Evolutionary conservation across 1,140 invertebrate genomes (phyloP).

Genomic region (Drosophila parabipectinata): DNA sequence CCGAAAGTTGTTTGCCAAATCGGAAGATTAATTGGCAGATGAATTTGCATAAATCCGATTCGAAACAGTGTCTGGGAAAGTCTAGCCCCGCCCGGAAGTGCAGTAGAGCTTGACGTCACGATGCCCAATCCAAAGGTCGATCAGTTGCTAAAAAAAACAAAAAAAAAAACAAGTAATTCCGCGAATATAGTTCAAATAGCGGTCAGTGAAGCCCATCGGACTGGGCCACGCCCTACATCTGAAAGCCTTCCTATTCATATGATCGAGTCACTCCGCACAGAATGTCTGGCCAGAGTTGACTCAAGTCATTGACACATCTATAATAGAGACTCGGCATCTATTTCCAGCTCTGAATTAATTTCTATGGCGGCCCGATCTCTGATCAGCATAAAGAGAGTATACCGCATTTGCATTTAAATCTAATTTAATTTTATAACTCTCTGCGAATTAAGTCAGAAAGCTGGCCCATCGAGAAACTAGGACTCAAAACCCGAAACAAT

Average conservation of each 20-base stretch:
- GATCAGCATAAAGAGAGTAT: conserved; percentile 27
- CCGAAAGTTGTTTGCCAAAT: conserved; percentile 48
- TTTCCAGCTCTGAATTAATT: conserved; percentile 20
- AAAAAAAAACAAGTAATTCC: background rate
- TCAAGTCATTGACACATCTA: conserved; percentile 40
- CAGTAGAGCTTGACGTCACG: conserved; percentile 3
- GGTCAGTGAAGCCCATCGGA: conserved; percentile 24
- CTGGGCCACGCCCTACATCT: conserved; percentile 9
- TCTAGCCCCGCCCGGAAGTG: conserved; percentile 34
- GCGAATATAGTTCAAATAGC: conserved; percentile 39
- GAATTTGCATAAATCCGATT: conserved; percentile 35
- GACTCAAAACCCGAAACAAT: background rate
- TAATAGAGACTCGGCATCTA: background rate
- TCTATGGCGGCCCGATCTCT: background rate
- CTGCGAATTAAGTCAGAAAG: background rate
- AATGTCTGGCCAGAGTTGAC: conserved; percentile 9
- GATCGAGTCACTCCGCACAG: conserved; percentile 12
- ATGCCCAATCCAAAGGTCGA: conserved; percentile 10
- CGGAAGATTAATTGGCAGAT: conserved; percentile 26
- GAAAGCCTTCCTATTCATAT: conserved; percentile 19
- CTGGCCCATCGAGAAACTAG: background rate
- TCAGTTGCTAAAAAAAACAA: background rate
- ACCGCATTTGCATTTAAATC: conserved; percentile 1
- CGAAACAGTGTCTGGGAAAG: background rate
- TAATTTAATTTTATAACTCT: conserved; percentile 3